A percentile compares a stretch with the other conserved stretches of the same genome.
These are phyloP conservation scores for Pissodes strobi DNA, from an alignment of 1,140 invertebrate genomes.

Conservation along the genomic window DNA sequence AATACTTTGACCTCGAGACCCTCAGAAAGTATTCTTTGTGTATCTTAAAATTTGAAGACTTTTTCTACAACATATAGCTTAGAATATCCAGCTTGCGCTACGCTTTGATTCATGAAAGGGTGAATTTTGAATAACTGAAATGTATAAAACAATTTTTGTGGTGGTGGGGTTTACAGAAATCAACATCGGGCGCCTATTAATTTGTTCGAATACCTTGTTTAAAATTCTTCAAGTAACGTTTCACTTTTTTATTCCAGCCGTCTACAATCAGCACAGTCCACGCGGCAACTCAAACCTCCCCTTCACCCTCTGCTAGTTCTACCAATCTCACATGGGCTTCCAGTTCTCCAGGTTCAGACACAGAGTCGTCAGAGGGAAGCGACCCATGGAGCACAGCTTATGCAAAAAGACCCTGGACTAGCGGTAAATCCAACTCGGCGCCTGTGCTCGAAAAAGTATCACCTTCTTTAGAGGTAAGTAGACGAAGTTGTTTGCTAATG, in stretches of 20 bases:
- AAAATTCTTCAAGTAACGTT: not conserved
- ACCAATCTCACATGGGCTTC: constrained; percentile 50
- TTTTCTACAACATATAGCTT: too few species aligned
- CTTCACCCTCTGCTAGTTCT: constrained; percentile 46
- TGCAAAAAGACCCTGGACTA: constrained; percentile 13
- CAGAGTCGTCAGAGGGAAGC: constrained; percentile 29
- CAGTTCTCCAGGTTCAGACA: constrained; percentile 45
- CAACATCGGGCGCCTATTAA: too few species aligned
- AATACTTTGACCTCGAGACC: too few species aligned
- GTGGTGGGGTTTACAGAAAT: too few species aligned
- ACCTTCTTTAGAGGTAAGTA: constrained; percentile 27
- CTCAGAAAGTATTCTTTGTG: too few species aligned
- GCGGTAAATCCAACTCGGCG: constrained; percentile 44
- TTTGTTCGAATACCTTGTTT: too few species aligned
- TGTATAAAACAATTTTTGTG: too few species aligned
- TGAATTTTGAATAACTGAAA: too few species aligned
- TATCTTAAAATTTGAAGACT: too few species aligned
- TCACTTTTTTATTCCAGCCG: constrained; percentile 9
- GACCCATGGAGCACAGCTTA: constrained; percentile 11
- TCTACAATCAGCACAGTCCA: constrained; percentile 21
- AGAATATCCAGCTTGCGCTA: too few species aligned
- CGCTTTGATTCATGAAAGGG: too few species aligned
- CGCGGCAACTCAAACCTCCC: constrained; percentile 45
- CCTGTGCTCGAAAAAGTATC: constrained; percentile 47
- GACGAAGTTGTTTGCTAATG: too few species aligned